phyloP scores from a whole-genome alignment of 2,113 vertebrate genomes.

The Phalacrocorax aristotelis region DNA sequence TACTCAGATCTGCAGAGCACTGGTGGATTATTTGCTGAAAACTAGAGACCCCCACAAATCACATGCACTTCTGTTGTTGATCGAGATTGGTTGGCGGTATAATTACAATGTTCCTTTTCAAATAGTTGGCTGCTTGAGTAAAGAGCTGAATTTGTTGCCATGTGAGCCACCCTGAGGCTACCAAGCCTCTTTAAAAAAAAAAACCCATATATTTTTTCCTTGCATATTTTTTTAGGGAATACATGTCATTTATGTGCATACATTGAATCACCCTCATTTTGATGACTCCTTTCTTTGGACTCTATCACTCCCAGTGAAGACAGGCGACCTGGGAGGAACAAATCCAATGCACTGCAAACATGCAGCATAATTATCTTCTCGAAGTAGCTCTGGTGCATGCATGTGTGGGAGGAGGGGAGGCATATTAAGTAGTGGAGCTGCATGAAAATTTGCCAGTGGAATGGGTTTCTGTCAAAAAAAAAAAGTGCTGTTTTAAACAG shows the following conservation, averaged over 20 bases:
- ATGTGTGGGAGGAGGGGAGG: neutral
- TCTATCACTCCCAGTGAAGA: neutral
- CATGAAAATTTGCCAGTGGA: conserved; percentile 8
- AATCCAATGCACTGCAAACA: neutral
- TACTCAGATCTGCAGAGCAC: neutral
- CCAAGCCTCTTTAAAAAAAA: neutral
- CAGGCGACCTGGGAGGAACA: neutral
- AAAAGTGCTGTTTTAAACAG: conserved; percentile 1
- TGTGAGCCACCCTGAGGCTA: neutral
- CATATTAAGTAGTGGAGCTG: neutral
- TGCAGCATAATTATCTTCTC: neutral
- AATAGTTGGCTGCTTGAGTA: neutral
- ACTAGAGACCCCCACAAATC: neutral
- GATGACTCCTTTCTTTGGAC: neutral
- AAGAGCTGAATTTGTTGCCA: neutral
- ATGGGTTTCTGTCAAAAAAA: neutral
- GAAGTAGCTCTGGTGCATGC: neutral
- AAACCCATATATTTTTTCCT: neutral
- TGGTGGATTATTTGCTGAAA: neutral
- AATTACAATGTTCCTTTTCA: neutral
- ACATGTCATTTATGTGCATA: neutral
- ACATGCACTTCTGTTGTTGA: neutral
- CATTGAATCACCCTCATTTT: neutral
- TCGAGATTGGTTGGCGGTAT: neutral
- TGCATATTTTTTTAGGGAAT: neutral